Percentiles rank a stretch among this genome's conserved stretches.
These are phyloP conservation scores for Carabus problematicus DNA, from an alignment of 2,888 invertebrate genomes.

Conservation along the genomic window DNA sequence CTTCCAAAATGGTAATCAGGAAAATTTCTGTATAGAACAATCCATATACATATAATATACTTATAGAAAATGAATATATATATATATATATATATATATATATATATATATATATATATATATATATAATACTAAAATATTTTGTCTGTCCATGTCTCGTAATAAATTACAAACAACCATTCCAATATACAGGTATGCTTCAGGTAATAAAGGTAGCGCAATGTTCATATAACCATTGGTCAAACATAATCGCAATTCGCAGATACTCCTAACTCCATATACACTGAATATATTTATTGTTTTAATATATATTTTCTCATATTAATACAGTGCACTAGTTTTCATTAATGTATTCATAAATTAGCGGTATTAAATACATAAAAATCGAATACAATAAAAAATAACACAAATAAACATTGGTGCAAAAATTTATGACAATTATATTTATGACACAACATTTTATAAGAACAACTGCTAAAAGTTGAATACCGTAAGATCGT, in stretches of 20 bases:
- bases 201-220: too few species aligned
- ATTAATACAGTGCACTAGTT: too few species aligned
- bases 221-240: too few species aligned
- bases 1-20: too few species aligned
- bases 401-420: neutral
- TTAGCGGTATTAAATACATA: neutral
- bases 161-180: slow-evolving; percentile 5
- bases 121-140: slow-evolving; percentile 1
- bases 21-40: too few species aligned
- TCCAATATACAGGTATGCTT: neutral
- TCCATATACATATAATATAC: too few species aligned
- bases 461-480: neutral
- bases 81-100: too few species aligned
- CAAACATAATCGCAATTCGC: neutral
- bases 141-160: neutral
- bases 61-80: too few species aligned
- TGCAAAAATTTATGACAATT: neutral
- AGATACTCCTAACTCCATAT: slow-evolving; percentile 5
- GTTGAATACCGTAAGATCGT: slow-evolving; percentile 15
- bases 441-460: slow-evolving; percentile 1
- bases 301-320: neutral
- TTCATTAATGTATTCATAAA: neutral
- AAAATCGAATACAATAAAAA: neutral
- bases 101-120: too few species aligned
- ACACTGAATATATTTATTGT: neutral